Percentiles rank a stretch among this genome's conserved stretches.
Evolutionary conservation across 2,888 invertebrate genomes (phyloP).

Genomic region (Microctonus aethiopoides): DNA sequence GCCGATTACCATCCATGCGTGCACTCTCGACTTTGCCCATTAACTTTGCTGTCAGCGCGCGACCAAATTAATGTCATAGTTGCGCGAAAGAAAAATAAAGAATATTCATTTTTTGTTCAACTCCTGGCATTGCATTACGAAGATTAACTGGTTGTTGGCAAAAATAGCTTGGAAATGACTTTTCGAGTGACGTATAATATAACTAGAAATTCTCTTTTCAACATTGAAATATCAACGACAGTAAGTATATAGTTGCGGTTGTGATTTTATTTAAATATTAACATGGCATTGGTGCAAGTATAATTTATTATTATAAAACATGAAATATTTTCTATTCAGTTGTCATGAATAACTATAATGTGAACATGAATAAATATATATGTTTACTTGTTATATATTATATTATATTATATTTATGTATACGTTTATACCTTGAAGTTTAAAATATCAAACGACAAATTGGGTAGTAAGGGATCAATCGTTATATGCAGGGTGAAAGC

Average conservation of each 20-base stretch:
- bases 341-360: neutral
- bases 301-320: neutral
- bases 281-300: neutral
- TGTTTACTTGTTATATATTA: neutral
- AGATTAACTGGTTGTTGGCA: slow-evolving; percentile 1
- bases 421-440: neutral
- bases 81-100: neutral
- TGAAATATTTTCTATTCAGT: neutral
- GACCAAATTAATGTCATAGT: neutral
- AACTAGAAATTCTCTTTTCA: neutral
- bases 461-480: slow-evolving; percentile 16
- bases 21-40: neutral
- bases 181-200: neutral
- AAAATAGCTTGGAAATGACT: neutral
- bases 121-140: neutral
- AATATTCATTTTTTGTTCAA: neutral
- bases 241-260: neutral
- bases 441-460: slow-evolving; percentile 35
- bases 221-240: neutral
- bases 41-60: slow-evolving; percentile 8
- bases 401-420: neutral
- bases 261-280: neutral
- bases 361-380: neutral
- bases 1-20: slow-evolving; percentile 5
- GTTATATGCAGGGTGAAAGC: slow-evolving; percentile 27